Conservation (phyloP, 2,888 invertebrate genomes). For the Pyrocoelia pectoralis region DNA sequence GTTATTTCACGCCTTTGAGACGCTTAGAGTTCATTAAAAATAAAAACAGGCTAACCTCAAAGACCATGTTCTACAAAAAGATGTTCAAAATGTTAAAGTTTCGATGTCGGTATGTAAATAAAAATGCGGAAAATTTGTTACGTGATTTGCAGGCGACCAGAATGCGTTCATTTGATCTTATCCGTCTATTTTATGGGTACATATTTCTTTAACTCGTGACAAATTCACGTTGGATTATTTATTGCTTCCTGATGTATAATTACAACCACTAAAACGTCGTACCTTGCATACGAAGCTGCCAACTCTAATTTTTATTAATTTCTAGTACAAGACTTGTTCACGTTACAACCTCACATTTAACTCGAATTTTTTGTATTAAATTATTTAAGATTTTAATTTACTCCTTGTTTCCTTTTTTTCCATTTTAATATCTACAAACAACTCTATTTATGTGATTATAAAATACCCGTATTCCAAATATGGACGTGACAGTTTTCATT, state of each 20-base stretch:
- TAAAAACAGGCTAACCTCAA: too few relatives aligned
- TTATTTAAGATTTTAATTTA: neutral
- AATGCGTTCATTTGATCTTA: slow-evolving; percentile 35
- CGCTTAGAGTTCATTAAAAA: too few relatives aligned
- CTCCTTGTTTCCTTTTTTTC: neutral
- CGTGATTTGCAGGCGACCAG: slow-evolving; percentile 23
- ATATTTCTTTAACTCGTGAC: slow-evolving; percentile 42
- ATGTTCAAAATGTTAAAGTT: neutral
- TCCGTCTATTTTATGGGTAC: slow-evolving; percentile 32
- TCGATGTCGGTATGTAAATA: neutral
- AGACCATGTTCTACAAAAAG: too few relatives aligned
- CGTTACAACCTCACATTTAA: slow-evolving; percentile 10
- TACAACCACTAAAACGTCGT: slow-evolving; percentile 52
- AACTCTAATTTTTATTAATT: slow-evolving; percentile 51
- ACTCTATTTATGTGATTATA: neutral
- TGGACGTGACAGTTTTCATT: neutral
- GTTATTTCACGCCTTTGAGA: too few relatives aligned
- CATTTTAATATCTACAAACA: neutral
- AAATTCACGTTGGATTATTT: slow-evolving; percentile 51
- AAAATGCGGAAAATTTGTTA: slow-evolving; percentile 15
- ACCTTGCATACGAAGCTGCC: slow-evolving; percentile 52
- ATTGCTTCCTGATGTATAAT: slow-evolving; percentile 54
- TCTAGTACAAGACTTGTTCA: slow-evolving; percentile 42
- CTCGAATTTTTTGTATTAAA: neutral
- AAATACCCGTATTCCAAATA: neutral